Evolutionary conservation across 2,113 vertebrate species (phyloP).

Genomic region (Ciconia stormi): DNA sequence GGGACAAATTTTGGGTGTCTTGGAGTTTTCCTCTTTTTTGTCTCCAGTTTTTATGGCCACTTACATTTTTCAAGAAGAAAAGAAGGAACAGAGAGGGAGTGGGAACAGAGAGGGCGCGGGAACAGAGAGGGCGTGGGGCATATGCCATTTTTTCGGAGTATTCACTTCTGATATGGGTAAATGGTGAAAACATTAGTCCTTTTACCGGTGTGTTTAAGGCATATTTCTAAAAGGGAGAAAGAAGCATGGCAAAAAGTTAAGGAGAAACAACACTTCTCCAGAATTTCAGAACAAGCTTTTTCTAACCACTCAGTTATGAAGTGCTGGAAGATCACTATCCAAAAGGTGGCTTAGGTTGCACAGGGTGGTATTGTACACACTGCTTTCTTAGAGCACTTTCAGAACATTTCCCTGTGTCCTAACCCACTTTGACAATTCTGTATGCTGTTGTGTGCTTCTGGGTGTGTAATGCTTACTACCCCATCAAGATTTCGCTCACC

Average conservation of each 20-base stretch:
- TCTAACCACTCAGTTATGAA: background rate
- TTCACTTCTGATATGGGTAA: background rate
- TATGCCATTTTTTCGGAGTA: rapidly evolving
- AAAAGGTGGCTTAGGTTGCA: background rate
- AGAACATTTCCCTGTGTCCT: background rate
- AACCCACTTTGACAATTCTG: background rate
- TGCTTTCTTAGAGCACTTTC: background rate
- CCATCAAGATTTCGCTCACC: slow-evolving; percentile 62
- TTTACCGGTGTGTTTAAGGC: background rate
- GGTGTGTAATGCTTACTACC: background rate
- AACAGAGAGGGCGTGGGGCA: background rate
- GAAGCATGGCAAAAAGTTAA: background rate
- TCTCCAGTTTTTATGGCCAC: background rate
- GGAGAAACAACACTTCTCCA: background rate
- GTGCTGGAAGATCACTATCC: background rate
- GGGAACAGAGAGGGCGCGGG: background rate
- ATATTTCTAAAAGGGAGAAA: background rate
- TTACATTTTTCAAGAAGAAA: background rate
- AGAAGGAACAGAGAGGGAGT: background rate
- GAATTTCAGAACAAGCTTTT: background rate
- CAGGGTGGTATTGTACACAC: too few relatives aligned
- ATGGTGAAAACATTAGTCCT: background rate
- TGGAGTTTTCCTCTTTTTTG: background rate
- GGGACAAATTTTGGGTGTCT: background rate
- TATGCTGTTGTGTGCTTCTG: background rate